A percentile compares a stretch with the other conserved stretches of the same genome.
Conservation (phyloP, 2,113 vertebrate genomes). For the Felis chaus region DNA sequence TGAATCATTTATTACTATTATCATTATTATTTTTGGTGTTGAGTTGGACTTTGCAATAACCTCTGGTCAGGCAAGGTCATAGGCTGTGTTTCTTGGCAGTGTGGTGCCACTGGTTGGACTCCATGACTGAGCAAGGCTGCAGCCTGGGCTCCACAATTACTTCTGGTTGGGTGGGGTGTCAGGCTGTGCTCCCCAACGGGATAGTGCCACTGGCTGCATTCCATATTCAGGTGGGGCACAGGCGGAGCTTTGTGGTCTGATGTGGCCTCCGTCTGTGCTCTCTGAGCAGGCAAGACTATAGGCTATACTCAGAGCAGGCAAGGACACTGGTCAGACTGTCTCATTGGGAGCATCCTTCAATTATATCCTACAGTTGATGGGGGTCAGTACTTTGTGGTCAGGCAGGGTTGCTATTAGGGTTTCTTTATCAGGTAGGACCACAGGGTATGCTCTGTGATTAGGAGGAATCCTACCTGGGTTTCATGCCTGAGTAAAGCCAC, state of each 20-base stretch:
- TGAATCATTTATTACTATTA: background rate
- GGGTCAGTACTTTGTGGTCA: background rate
- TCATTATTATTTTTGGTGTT: background rate
- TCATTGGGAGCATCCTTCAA: background rate
- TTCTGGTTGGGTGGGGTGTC: background rate
- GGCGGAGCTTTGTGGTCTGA: background rate
- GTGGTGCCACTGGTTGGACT: background rate
- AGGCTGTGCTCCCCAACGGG: background rate
- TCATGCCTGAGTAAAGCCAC: rapidly evolving
- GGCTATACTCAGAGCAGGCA: background rate
- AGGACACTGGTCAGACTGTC: background rate
- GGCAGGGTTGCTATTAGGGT: background rate
- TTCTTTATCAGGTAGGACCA: background rate
- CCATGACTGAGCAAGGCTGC: background rate
- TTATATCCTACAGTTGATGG: background rate
- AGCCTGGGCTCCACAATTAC: too few relatives aligned
- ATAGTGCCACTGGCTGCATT: background rate
- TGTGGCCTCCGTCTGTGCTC: background rate
- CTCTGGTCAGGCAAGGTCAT: background rate
- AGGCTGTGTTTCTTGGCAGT: background rate
- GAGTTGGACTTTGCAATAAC: background rate
- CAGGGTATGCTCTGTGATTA: background rate
- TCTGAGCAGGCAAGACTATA: too few relatives aligned
- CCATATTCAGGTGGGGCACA: background rate
- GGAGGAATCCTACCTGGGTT: background rate